Percentiles rank a stretch among this genome's conserved stretches.
Conservation (phyloP, 2,888 invertebrate genomes). For the Perizoma flavofasciatum region DNA sequence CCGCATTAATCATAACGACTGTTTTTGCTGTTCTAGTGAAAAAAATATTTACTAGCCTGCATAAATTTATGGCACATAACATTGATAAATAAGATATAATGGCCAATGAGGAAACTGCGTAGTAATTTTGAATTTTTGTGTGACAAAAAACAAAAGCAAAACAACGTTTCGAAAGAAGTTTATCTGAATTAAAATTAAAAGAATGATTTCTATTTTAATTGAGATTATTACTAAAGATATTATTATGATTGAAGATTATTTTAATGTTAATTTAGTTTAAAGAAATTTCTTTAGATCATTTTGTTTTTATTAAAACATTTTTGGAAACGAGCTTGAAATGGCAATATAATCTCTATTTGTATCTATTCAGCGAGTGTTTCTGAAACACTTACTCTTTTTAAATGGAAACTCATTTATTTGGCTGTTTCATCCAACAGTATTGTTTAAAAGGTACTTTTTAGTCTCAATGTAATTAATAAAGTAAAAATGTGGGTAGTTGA, state of each 20-base stretch:
- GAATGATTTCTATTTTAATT: too few species aligned
- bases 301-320: constrained; percentile 24
- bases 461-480: constrained; percentile 10
- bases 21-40: not conserved
- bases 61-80: not conserved
- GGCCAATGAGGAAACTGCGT: too few species aligned
- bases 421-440: constrained; percentile 19
- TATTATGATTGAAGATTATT: too few species aligned
- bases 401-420: constrained; percentile 35
- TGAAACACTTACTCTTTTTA: constrained; percentile 25
- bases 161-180: too few species aligned
- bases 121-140: too few species aligned
- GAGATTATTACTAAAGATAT: too few species aligned
- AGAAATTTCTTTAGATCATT: constrained; percentile 11
- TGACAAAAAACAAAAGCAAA: too few species aligned
- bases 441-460: constrained; percentile 31
- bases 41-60: not conserved
- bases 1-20: constrained; percentile 12
- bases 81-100: not conserved
- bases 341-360: constrained; percentile 23
- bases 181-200: too few species aligned
- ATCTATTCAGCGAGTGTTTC: constrained; percentile 33
- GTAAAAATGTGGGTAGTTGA: too few species aligned
- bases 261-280: too few species aligned
- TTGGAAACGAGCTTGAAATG: constrained; percentile 32